Evolutionary conservation across 1,140 invertebrate species (phyloP), one percentile per base, ranked within the genome.

Genomic region (Venturia canescens): DNA sequence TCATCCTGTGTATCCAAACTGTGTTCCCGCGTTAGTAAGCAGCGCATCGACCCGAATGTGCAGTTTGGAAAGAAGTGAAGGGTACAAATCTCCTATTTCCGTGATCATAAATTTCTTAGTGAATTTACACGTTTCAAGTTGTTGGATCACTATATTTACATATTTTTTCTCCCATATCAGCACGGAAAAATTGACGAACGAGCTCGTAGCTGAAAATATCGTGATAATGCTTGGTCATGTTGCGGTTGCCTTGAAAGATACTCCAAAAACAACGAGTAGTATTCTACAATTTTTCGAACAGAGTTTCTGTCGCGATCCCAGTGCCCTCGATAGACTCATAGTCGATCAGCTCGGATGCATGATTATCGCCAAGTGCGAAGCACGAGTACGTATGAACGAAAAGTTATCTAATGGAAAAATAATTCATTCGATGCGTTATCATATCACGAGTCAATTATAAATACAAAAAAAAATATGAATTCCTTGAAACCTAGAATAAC

Each of bases 251-350:
- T 92, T 99, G 78, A 98, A 96, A 87, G 97, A 99, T 84, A 98
- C 96, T 0, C 96, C 97, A 0, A 97, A 97, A 85, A 97, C 97
- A 0, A 98, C 97, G 0, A 97, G 98, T 83, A 98, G 97, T n/a
- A 98, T 99, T 80, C 92, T 99, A 26, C 97, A 98, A 89, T 99
- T 99, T 89, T 98, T 99, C 88, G 98, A 98, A 85, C 98, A 99
- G 90, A 94, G 98, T 86, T 97, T 99, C 88, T 99, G 98, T 84
- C 95, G 96, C 72, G 96, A 97, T 4, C 97, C 97, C 0, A 96
- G 95, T 13, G 93, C 95, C 34, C 93, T 99, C 66, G 98, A 99
- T 90, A 96, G 95, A 1, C 91, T 99, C 9, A 99, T 99, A 87
- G 97, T 99, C 15, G 98, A 99, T 91, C 98, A 99, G 90, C 92